phyloP scores from a whole-genome alignment of 1,140 invertebrate genomes.

The Aporrectodea caliginosa region DNA sequence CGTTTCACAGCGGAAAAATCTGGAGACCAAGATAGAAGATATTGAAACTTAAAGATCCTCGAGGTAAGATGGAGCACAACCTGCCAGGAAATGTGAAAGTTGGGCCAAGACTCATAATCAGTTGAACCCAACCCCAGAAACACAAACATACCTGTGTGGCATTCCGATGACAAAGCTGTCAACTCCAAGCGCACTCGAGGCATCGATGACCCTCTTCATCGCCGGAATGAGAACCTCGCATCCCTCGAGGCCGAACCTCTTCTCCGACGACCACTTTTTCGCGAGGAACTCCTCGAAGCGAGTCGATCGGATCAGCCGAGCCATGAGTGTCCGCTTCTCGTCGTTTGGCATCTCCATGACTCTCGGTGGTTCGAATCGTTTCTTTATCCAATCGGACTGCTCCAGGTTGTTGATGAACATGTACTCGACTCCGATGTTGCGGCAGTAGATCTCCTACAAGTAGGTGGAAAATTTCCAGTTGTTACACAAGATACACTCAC shows the following conservation, averaged over 20 bases:
- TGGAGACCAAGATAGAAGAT: too few relatives aligned
- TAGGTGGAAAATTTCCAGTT: too few relatives aligned
- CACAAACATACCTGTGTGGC: constrained; percentile 72
- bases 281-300: constrained; percentile 97
- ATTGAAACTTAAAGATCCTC: too few relatives aligned
- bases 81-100: too few relatives aligned
- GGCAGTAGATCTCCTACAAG: constrained; percentile 63
- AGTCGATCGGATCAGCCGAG: constrained; percentile 86
- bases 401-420: constrained; percentile 99
- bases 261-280: constrained; percentile 97
- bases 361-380: constrained; percentile 91
- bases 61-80: too few relatives aligned
- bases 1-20: too few relatives aligned
- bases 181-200: constrained; percentile 87
- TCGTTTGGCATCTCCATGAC: constrained; percentile 82
- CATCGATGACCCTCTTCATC: constrained; percentile 97
- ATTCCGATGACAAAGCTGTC: constrained; percentile 99
- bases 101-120: too few relatives aligned
- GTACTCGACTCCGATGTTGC: constrained; percentile 84
- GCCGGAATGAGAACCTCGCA: constrained; percentile 98
- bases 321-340: constrained; percentile 88
- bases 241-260: constrained; percentile 94
- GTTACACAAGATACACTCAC: too few relatives aligned
- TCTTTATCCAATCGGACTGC: constrained; percentile 97
- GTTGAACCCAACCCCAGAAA: too few relatives aligned